Evolutionary conservation across 2,113 vertebrate species (phyloP), one percentile per base, ranked within the genome.

Genomic region (Gambusia affinis): DNA sequence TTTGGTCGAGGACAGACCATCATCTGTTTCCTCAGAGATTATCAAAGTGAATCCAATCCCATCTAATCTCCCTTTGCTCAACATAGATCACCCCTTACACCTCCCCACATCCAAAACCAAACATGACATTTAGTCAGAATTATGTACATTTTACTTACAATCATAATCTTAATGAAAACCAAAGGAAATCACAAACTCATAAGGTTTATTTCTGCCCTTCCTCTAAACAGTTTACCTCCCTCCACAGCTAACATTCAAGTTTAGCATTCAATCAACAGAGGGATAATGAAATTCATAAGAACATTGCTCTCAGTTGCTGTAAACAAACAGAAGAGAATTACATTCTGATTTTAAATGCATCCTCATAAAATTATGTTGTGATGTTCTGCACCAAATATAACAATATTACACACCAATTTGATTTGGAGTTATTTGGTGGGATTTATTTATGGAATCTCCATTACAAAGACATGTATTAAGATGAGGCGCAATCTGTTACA

Each of bases 11-110:
- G 63, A 47, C 4, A 71, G 67, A 79, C 73, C 35, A 66, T 88
- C 33, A 83, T 80, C 62, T 39, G 72, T 82, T 80, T 79, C 77
- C 73, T 84, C 37, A 11, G 84, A 83, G 89, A 92, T 91, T 88
- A 92, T 86, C 67, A 80, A 78, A 61, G 35, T 62, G 76, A 83
- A 85, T 85, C 71, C 79, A 85, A 88, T 85, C 82, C 69, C 28
- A 64, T 91, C 69, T 90, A 85, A 91, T 89, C 87, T 79, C 17
- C 14, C 3, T 47, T 8, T 62, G 47, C 44, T 47, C 39, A 19
- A 30, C 67, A 76, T 70, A 2, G 22, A 72, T 68, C 37, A 15
- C 39, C n/a, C 14, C 22, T 5, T 19, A 15, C 44, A 15, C 5
- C 44, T 42, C 15, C 17, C 15, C 44, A 17, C 42, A 14, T 47